Evolutionary conservation across 2,113 vertebrate genomes (phyloP).

Genomic region (Melierax canorus): DNA sequence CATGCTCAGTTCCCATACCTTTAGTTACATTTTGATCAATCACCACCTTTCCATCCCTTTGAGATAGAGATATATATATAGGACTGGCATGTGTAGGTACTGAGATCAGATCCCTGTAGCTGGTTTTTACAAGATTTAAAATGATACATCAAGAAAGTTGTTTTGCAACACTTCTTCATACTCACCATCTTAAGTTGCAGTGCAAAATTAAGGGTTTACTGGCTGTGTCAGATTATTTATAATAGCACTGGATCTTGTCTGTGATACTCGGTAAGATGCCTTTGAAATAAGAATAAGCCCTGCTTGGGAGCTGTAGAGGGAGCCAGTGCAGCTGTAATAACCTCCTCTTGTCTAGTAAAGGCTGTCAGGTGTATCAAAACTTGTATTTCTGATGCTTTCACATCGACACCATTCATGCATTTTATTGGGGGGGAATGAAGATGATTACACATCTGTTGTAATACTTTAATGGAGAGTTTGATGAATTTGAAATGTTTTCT

Average conservation of each 20-base stretch:
- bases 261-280: background rate
- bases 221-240: rapidly evolving
- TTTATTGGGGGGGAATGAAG: background rate
- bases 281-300: background rate
- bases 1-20: no score
- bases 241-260: rapidly evolving
- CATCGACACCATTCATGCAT: rapidly evolving
- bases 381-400: rapidly evolving
- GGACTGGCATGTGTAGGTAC: no score
- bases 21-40: no score
- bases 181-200: background rate
- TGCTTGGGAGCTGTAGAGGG: constrained; percentile 54
- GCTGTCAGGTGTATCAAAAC: rapidly evolving
- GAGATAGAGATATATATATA: no score
- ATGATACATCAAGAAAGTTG: rapidly evolving
- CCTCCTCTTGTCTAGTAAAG: background rate
- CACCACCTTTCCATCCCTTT: no score
- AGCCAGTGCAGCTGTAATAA: background rate
- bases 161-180: background rate
- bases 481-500: background rate
- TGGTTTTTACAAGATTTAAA: no score
- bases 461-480: background rate
- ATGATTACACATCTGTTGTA: no score
- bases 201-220: rapidly evolving
- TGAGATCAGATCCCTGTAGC: no score